Base-by-base conservation (phyloP, 1,140 invertebrate genomes). In the Bradynema listronoti region DNA sequence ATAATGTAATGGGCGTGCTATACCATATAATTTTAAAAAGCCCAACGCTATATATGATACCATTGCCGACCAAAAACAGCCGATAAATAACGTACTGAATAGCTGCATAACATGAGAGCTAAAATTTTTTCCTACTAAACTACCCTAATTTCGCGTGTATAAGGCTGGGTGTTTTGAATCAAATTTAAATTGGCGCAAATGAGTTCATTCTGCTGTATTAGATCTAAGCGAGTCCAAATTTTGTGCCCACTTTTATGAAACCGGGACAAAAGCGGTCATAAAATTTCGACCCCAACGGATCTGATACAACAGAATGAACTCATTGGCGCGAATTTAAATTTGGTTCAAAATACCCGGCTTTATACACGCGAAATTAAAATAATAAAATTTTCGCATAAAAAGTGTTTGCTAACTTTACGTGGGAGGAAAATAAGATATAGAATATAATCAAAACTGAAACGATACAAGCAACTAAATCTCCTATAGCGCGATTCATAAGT, bases 11-110 rank as follows among this genome's bases (percentile, higher is more conserved):
- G 47, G 47, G 29, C 47, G 29, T 3, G 47, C 47, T 16, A 50
- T 50, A 30, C 47, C 47, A 24, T 50, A 50, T 4, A 50, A 25
- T 50, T 50, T 50, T 32, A 50, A 32, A 19, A 50, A 43, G 19
- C 47, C 47, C 19, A 50, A 25, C 29, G 27, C 34, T 19, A 50
- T 32, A 50, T 50, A 50, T 9, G 16, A 24, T 2, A 50, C 47
- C 47, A 50, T 50, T 5, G 47, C 47, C 5, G 47, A 19, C 47
- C 47, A 50, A n/a, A 50, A 50, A 24, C 27, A 50, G 3, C 27
- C 47, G 27, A 27, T 29, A n/a, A 50, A 50, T n/a, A 50, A 19
- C 2, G 47, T 50, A 5, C 34, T 25, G 27, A 50, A 16, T 19
- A 50, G 9, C 34, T 50, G 47, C 3, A 29, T 24, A 2, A 50